Base-by-base conservation (phyloP, 2,888 invertebrate genomes). In the Biston betularia region DNA sequence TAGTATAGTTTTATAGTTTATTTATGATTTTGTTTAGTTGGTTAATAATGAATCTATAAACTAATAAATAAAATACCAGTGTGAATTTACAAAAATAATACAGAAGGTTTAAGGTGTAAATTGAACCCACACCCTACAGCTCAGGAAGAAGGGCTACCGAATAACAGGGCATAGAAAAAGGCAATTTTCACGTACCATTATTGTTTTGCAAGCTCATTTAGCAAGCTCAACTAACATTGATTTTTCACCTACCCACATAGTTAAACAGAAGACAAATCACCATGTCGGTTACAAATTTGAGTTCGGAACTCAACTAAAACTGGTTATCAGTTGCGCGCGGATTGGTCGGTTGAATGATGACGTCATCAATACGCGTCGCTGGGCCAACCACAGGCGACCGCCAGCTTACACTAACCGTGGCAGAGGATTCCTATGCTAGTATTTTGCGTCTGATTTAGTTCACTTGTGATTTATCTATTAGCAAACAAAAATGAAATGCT, bases 261-360 rank as follows among this genome's bases (percentile, higher is more conserved):
- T 60, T 68, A 68, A 59, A 65, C 68, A 56, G 65, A 72, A 63
- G 68, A 74, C 66, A 68, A 71, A 71, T 70, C 64, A 63, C 60
- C 40, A 14, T n/a, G 58, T 65, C 67, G 68, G 71, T 86, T 81
- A 88, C 86, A 87, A 89, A 89, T 89, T 87, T 70, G 86, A 87
- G 88, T 87, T 89, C 79, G 75, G 79, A 89, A 88, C 88, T 89
- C 78, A 85, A 85, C 88, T 86, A 79, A 81, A 90, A 90, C 88
- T 91, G 84, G 86, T 86, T 62, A 90, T 90, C 90, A 84, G 87
- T 89, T 80, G 72, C 72, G 69, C 81, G 82, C 83, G 85, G 89
- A 90, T 90, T 92, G 90, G 91, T 83, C 82, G 75, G 81, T 74
- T 89, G 89, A 92, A 82, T 81, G 85, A 92, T 92, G 91, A 90